Evolutionary conservation across 2,113 vertebrate species (phyloP).

Genomic region (Galeopterus variegatus): DNA sequence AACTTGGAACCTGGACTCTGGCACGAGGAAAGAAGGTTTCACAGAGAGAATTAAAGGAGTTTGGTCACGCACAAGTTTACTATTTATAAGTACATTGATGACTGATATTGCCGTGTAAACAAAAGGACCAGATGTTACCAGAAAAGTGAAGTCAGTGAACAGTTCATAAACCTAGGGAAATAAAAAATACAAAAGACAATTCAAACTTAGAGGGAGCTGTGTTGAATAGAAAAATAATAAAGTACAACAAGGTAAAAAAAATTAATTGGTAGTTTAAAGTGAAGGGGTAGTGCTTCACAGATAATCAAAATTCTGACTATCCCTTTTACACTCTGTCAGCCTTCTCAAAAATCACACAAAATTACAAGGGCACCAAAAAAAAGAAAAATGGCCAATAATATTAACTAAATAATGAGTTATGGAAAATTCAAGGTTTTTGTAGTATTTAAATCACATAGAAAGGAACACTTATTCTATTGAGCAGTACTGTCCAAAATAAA

Average conservation of each 20-base stretch:
- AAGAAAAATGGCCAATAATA: neutral
- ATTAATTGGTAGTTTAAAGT: neutral
- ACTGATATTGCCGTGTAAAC: constrained; percentile 97
- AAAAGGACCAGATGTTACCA: constrained; percentile 94
- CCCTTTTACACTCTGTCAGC: neutral
- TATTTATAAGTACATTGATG: constrained; percentile 91
- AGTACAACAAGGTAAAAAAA: neutral
- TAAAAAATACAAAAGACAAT: constrained; percentile 28
- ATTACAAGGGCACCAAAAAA: neutral
- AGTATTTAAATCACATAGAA: neutral
- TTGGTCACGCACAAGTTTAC: constrained; percentile 87
- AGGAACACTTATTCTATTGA: neutral
- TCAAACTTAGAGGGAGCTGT: neutral
- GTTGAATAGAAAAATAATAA: neutral
- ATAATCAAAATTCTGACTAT: neutral
- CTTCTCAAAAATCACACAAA: constrained; percentile 15
- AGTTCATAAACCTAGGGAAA: constrained; percentile 92
- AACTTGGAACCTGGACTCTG: constrained; percentile 93
- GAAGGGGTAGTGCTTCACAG: neutral
- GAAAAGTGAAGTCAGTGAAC: constrained; percentile 94
- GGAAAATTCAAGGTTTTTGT: neutral
- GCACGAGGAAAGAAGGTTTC: constrained; percentile 90
- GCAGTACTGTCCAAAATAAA: neutral
- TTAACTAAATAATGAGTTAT: neutral
- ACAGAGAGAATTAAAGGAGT: constrained; percentile 92